A percentile compares a stretch with the other conserved stretches of the same genome.
These are phyloP conservation scores for Cyprinodon brontotheroides DNA, from an alignment of 2,113 vertebrate genomes.

Conservation along the genomic window DNA sequence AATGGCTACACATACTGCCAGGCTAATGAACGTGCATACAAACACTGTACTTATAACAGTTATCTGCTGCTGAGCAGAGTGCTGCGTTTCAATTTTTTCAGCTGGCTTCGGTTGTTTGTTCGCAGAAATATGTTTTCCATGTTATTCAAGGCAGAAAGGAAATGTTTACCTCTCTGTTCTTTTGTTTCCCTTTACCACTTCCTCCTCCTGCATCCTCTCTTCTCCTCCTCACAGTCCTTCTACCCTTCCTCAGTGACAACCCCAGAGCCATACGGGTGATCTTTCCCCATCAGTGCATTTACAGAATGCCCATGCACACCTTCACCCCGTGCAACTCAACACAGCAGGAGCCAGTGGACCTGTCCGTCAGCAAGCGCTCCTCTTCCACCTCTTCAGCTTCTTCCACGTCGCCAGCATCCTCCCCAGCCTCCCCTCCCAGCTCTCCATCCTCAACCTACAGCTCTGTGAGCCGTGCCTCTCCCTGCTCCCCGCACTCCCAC, in stretches of 20 bases:
- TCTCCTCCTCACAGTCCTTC: constrained; percentile 49
- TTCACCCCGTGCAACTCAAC: constrained; percentile 74
- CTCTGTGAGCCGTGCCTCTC: constrained; percentile 77
- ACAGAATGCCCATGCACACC: constrained; percentile 57
- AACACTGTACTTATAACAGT: constrained; percentile 34
- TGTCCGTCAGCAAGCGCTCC: constrained; percentile 90
- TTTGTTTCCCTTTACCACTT: constrained; percentile 50
- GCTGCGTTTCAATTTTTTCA: constrained; percentile 35
- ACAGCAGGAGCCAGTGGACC: constrained; percentile 93
- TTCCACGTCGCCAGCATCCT: constrained; percentile 81
- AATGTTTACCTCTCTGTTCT: constrained; percentile 49
- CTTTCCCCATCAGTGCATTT: constrained; percentile 67
- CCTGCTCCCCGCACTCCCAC: constrained; percentile 73
- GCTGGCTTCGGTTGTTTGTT: constrained; percentile 50
- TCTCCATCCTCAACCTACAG: constrained; percentile 71
- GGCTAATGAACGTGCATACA: constrained; percentile 54
- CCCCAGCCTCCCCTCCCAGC: constrained; percentile 57
- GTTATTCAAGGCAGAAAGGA: constrained; percentile 45
- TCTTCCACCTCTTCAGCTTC: constrained; percentile 83
- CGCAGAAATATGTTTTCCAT: constrained; percentile 58
- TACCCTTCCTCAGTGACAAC: constrained; percentile 69
- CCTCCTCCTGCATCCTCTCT: constrained; percentile 50
- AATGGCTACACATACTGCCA: constrained; percentile 57
- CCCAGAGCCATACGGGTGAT: constrained; percentile 71
- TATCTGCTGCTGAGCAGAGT: constrained; percentile 30